These are phyloP conservation scores for Chondrosia reniformis DNA, from an alignment of 37 sponge, comb jelly and placozoan species.

Conservation along the genomic window DNA sequence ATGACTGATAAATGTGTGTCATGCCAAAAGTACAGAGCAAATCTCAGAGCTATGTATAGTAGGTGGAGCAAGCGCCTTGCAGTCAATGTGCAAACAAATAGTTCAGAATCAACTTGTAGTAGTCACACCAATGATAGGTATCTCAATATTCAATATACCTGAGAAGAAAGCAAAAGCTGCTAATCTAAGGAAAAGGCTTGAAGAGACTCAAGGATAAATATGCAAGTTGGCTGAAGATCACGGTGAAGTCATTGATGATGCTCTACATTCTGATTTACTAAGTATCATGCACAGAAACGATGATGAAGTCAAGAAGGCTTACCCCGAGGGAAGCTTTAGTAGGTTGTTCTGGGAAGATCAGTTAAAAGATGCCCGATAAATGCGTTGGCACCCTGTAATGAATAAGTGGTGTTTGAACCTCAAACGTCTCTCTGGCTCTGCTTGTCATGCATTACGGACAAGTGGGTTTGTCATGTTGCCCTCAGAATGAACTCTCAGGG, in stretches of 20 bases:
- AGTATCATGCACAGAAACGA: conserved; percentile 18
- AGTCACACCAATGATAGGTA: conserved; percentile 36
- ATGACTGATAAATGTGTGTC: conserved; percentile 23
- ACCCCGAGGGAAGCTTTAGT: conserved; percentile 37
- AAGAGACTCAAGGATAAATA: neutral
- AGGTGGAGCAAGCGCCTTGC: neutral
- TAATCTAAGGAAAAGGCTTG: conserved; percentile 13
- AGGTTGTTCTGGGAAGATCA: conserved; percentile 49
- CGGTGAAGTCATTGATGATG: conserved; percentile 24
- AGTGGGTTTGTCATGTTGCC: conserved; percentile 27
- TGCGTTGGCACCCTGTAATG: conserved; percentile 55
- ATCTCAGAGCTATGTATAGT: conserved; percentile 22
- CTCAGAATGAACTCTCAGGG: conserved; percentile 43
- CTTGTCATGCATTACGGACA: conserved; percentile 19
- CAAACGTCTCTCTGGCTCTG: conserved; percentile 30
- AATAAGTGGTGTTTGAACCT: conserved; percentile 39
- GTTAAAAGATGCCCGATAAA: conserved; percentile 15
- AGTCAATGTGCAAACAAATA: neutral
- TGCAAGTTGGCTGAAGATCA: conserved; percentile 16
- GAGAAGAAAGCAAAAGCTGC: conserved; percentile 12
- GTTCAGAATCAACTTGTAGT: neutral
- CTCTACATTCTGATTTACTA: conserved; percentile 25
- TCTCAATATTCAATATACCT: conserved; percentile 37
- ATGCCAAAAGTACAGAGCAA: conserved; percentile 33
- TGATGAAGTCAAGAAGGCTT: conserved; percentile 11